Conservation (phyloP, 2,797 vertebrate species). For the Sylvia borin region DNA sequence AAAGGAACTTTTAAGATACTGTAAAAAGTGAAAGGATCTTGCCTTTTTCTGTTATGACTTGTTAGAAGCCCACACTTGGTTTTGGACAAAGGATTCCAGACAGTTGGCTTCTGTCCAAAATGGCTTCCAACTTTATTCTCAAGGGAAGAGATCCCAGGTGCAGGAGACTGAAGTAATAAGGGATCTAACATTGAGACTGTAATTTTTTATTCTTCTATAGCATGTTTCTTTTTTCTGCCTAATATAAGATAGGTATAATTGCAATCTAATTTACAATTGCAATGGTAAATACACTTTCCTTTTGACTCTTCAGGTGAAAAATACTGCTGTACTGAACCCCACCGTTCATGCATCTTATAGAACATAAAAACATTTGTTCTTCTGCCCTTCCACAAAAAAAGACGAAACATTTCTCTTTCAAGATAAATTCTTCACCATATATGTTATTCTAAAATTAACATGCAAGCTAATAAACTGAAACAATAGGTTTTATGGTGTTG, state of each 20-base stretch:
- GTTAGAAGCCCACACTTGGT: background rate
- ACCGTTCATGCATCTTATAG: background rate
- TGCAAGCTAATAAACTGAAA: background rate
- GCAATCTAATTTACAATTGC: background rate
- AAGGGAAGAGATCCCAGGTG: background rate
- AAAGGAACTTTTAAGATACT: background rate
- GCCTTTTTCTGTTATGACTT: background rate
- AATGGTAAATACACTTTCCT: background rate
- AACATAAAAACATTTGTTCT: background rate
- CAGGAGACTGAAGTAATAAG: background rate
- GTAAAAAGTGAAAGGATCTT: background rate
- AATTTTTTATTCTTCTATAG: background rate
- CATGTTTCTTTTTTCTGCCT: background rate
- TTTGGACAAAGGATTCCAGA: background rate
- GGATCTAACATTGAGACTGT: background rate
- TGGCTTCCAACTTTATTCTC: background rate
- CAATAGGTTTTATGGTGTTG: background rate
- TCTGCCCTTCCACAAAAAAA: background rate
- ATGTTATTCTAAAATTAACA: background rate
- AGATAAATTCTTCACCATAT: background rate
- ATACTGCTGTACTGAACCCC: background rate
- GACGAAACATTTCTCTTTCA: background rate
- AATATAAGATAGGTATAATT: background rate
- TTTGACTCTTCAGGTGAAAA: background rate
- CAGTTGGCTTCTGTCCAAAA: background rate